Evolutionary conservation across 2,113 vertebrate species (phyloP).

Genomic region (Sander vitreus): DNA sequence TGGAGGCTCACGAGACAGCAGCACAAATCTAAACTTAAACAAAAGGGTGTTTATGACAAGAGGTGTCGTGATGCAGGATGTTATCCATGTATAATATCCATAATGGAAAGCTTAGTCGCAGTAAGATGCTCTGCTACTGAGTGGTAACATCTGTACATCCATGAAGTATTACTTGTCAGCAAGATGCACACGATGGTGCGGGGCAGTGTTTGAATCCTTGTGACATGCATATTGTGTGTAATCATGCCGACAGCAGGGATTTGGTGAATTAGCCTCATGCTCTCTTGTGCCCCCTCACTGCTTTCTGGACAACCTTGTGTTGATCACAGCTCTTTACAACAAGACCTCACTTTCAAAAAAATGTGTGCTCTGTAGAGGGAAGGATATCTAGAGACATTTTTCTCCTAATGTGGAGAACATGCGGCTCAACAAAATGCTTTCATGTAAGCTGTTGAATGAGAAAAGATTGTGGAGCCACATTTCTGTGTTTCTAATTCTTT

Average conservation of each 20-base stretch:
- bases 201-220: constrained; percentile 50
- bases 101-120: constrained; percentile 47
- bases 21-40: constrained; percentile 72
- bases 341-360: constrained; percentile 34
- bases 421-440: not conserved
- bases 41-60: constrained; percentile 74
- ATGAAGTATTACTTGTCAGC: constrained; percentile 60
- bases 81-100: constrained; percentile 76
- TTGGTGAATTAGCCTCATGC: constrained; percentile 56
- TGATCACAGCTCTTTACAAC: constrained; percentile 32
- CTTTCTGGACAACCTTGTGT: constrained; percentile 23
- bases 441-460: not conserved
- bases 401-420: not conserved
- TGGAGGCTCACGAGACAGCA: constrained; percentile 61
- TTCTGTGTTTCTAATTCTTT: not conserved
- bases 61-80: constrained; percentile 67
- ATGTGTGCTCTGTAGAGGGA: not conserved
- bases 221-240: constrained; percentile 59
- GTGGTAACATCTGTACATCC: constrained; percentile 67
- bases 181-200: constrained; percentile 42
- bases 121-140: constrained; percentile 48
- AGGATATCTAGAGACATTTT: not conserved
- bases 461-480: not conserved
- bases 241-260: constrained; percentile 50
- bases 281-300: not conserved